Conservation (phyloP, 2,113 vertebrate genomes). For the Phyllostomus hastatus region DNA sequence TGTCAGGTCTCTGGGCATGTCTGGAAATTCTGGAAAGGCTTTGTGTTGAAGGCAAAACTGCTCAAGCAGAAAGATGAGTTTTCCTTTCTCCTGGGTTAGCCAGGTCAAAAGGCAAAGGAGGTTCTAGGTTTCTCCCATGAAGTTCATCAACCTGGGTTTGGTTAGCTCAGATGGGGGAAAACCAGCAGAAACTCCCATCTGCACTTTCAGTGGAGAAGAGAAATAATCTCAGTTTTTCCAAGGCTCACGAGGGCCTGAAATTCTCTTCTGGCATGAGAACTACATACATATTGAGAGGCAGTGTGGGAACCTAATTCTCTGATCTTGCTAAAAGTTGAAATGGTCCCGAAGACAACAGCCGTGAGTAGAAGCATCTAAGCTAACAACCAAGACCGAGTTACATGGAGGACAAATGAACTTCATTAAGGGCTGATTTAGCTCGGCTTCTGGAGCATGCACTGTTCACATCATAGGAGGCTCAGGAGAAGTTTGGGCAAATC, state of each 20-base stretch:
- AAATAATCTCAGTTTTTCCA: not conserved
- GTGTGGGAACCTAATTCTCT: not conserved
- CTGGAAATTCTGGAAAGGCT: not conserved
- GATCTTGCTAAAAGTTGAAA: not conserved
- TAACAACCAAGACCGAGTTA: not conserved
- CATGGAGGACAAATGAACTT: not conserved
- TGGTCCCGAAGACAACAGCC: not conserved
- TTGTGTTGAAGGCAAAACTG: constrained; percentile 27
- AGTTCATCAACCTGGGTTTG: not conserved
- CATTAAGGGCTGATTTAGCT: not conserved
- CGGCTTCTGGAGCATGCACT: not conserved
- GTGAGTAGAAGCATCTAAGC: not conserved
- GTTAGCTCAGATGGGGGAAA: not conserved
- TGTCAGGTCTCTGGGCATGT: not conserved
- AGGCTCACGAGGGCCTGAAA: not conserved
- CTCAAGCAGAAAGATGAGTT: constrained; percentile 32
- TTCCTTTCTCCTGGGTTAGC: constrained; percentile 1
- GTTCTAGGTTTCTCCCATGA: constrained; percentile 1
- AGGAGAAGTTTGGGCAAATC: not conserved
- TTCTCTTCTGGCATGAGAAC: not conserved
- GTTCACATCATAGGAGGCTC: not conserved
- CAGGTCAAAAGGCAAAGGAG: constrained; percentile 15
- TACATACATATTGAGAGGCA: not conserved
- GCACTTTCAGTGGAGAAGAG: not conserved
- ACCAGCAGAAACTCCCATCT: not conserved